Percentiles rank a stretch among this genome's conserved stretches.
These are phyloP conservation scores for Alloplasta piceator DNA, from an alignment of 2,888 invertebrate genomes.

Conservation along the genomic window DNA sequence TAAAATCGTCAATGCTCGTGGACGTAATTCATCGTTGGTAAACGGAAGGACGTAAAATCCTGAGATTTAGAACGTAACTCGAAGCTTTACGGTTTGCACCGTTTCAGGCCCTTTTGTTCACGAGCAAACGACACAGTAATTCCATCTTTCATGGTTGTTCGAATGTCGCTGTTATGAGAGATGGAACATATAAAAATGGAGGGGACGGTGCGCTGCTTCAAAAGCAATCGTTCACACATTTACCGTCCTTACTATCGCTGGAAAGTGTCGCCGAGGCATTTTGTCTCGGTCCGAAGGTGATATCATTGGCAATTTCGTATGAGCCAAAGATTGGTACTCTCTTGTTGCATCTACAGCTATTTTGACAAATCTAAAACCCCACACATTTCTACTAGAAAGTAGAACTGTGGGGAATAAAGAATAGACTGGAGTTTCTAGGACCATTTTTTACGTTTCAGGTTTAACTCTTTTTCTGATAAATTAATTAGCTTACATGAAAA, in stretches of 20 bases:
- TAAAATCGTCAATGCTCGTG: conserved; percentile 23
- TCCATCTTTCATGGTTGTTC: conserved; percentile 6
- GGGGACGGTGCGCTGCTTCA: neutral
- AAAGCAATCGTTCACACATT: conserved; percentile 35
- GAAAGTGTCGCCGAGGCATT: neutral
- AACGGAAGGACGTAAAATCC: neutral
- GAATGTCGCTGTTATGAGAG: conserved; percentile 13
- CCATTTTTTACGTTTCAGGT: too few species aligned
- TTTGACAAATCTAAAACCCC: conserved; percentile 27
- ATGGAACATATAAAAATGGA: neutral
- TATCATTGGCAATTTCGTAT: conserved; percentile 10
- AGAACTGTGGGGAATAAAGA: neutral
- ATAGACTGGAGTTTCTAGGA: too few species aligned
- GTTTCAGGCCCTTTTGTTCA: neutral
- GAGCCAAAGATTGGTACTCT: neutral
- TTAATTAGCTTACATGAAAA: too few species aligned
- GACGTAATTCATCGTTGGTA: neutral
- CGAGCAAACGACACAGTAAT: conserved; percentile 2
- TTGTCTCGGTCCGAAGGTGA: neutral
- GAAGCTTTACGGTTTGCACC: too few species aligned
- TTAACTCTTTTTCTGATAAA: too few species aligned
- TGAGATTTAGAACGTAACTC: too few species aligned
- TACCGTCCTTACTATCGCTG: neutral
- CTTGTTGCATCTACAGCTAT: neutral
- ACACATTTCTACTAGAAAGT: neutral